phyloP scores from a whole-genome alignment of 2,888 invertebrate species.

The Heliconius ismenius region DNA sequence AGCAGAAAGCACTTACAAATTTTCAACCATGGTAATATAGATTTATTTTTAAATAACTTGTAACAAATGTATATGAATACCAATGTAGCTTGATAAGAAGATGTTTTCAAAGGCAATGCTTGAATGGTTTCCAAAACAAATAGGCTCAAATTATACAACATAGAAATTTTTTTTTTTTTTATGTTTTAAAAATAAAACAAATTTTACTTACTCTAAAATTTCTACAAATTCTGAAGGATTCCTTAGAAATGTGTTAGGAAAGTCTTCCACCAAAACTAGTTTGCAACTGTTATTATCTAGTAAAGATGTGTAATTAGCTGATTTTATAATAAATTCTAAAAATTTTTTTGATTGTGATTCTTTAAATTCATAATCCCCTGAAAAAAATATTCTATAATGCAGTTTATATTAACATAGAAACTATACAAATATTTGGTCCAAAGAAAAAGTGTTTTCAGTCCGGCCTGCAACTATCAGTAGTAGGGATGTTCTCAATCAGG shows the following conservation, averaged over 20 bases:
- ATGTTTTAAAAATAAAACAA: neutral
- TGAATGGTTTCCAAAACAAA: no score
- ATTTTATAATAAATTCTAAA: constrained; percentile 88
- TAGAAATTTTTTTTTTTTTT: neutral
- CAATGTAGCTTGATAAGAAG: no score
- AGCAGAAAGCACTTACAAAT: no score
- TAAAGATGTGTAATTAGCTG: constrained; percentile 88
- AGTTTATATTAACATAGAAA: neutral
- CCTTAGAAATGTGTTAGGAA: constrained; percentile 88
- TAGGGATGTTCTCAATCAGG: neutral
- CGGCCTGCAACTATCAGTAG: no score
- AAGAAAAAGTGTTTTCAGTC: no score
- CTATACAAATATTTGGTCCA: neutral
- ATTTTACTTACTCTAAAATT: constrained; percentile 84
- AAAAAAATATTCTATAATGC: constrained; percentile 47
- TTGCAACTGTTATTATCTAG: constrained; percentile 80
- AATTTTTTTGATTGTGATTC: constrained; percentile 87
- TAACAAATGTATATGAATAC: no score
- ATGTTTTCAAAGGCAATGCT: no score
- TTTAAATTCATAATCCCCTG: constrained; percentile 73
- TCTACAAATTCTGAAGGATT: constrained; percentile 85
- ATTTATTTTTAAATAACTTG: no score
- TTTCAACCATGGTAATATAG: no score
- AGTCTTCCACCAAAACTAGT: constrained; percentile 88
- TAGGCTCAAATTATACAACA: no score